Evolutionary conservation across 2,888 invertebrate species (phyloP), one percentile per base, ranked within the genome.

Genomic region (Conus canariensis): DNA sequence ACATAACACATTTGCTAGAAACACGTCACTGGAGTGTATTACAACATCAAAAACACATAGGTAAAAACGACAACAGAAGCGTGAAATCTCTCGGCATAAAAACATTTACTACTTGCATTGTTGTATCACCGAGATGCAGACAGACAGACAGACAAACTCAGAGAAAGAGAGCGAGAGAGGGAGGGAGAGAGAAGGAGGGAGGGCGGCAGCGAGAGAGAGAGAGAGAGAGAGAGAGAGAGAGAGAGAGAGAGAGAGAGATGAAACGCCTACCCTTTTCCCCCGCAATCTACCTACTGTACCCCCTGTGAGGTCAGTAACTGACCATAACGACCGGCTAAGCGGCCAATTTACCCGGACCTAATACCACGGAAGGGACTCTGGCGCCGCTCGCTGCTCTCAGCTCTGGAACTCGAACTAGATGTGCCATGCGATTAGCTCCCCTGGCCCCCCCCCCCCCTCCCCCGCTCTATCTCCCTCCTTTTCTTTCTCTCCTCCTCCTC

Each of bases 301-400:
- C 74, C 74, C 74, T 74, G 74, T 22, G 74, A 19, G 74, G 74
- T 74, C 74, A 74, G 74, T 74, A n/a, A 74, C 22, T 74, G 74
- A 74, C 74, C 74, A 74, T 74, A 19, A 74, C 22, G n/a, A n/a
- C 70, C 19, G 7, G 70, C n/a, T 74, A 74, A 74, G 74, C 74
- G 74, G n/a, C 22, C 74, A 74, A 74, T 74, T 45, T 74, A 74
- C 74, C 74, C n/a, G 74, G n/a, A 9, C n/a, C 74, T 74, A 74
- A 74, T 74, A 10, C 74, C 74, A 7, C 7, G n/a, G n/a, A n/a
- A n/a, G n/a, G 9, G 9, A 74, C 22, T 74, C 74, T 74, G 74
- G 74, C 74, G 74, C 74, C 74, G 74, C 74, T n/a, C 8, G n/a
- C 45, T 45, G 45, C 45, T 45, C 45, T 45, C 45, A 45, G 19